Base-by-base conservation (phyloP, 2,888 invertebrate species). In the Sinhomidia bicolor region DNA sequence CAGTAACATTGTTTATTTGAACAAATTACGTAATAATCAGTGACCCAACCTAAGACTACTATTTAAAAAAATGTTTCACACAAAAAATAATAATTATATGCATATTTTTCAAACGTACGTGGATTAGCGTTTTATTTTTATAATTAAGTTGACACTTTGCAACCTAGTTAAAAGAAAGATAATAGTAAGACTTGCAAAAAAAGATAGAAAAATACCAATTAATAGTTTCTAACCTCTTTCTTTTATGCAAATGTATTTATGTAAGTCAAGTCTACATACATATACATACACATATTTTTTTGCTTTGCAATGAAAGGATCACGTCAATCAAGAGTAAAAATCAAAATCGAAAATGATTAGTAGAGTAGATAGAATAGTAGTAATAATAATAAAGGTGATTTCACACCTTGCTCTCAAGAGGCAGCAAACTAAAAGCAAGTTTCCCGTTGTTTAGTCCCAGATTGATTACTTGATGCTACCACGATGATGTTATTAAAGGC, bases 111-210 rank as follows among this genome's bases (percentile, higher is more conserved):
- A n/a, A n/a, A n/a, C n/a, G n/a, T n/a, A 44, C 20, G 44, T 71
- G 23, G 44, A 71, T 71, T 71, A 71, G 23, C 23, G 44, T n/a
- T 44, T 41, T 44, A 71, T 44, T 20, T 12, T 41, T 44, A 44
- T 71, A 71, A 71, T 71, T 71, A 71, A 71, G 23, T 44, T 71
- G 71, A 71, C 71, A 44, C 71, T 71, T 41, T 20, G 17, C 71
- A 41, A 41, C 71, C 71, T 44, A 71, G 20, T 44, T 44, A 23
- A 12, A 23, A n/a, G n/a, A 17, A 41, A 41, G 20, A 44, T 44
- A 71, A 36, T 36, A 65, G n/a, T n/a, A 23, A 71, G 44, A 12
- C 23, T 12, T 23, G 44, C 29, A 23, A 23, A 2, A 65, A n/a
- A 1, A 36, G 32, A 4, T 7, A 36, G 7, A 65, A 36, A n/a